phyloP scores from a whole-genome alignment of 2,797 vertebrate species.

The Zalophus californianus region DNA sequence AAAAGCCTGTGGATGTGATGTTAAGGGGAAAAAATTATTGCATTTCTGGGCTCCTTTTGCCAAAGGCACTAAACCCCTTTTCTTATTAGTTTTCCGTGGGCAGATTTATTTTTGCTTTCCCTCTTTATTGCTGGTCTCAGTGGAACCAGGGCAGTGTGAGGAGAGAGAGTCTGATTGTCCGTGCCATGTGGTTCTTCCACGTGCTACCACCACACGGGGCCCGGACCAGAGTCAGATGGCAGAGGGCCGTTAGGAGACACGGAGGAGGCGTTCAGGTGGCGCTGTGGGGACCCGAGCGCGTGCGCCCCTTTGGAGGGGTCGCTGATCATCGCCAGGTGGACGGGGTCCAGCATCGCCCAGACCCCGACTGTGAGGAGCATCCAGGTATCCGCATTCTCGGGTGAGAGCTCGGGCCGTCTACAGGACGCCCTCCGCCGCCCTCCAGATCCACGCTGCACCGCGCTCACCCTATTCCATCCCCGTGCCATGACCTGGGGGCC shows the following conservation, averaged over 20 bases:
- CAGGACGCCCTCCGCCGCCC: neutral
- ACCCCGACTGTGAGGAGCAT: neutral
- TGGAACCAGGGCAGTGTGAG: too few relatives aligned
- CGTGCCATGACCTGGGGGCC: fast-evolving
- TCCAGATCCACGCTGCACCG: neutral
- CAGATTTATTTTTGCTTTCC: neutral
- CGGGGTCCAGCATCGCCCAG: neutral
- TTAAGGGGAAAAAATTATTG: neutral
- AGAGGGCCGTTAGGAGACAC: neutral
- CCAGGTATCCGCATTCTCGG: neutral
- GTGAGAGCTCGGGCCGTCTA: neutral
- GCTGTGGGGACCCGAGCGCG: fast-evolving
- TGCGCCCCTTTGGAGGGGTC: fast-evolving
- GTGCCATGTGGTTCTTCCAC: neutral
- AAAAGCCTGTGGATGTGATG: neutral
- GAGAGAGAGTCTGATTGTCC: neutral
- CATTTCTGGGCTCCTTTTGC: neutral
- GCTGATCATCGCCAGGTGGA: neutral
- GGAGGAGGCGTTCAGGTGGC: fast-evolving
- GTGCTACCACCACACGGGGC: fast-evolving
- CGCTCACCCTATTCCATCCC: too few relatives aligned
- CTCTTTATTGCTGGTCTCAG: neutral
- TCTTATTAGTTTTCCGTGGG: neutral
- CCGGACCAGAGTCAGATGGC: neutral
- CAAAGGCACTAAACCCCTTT: neutral